phyloP scores from a whole-genome alignment of 1,140 invertebrate species.

The Pogonus chalceus region DNA sequence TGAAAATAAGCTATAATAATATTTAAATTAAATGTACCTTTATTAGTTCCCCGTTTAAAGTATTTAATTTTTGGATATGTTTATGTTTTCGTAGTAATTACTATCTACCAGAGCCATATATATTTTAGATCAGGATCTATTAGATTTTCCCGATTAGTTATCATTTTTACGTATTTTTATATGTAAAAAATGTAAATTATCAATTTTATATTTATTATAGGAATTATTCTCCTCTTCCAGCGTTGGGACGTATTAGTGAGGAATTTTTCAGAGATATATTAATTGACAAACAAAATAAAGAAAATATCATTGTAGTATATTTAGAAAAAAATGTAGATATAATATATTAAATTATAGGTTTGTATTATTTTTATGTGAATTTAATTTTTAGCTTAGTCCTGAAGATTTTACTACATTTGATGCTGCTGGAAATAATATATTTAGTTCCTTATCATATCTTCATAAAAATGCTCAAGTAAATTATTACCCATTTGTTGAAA shows the following conservation, averaged over 20 bases:
- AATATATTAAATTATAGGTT: neutral
- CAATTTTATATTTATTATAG: neutral
- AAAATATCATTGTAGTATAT: slow-evolving; percentile 27
- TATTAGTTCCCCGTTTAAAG: neutral
- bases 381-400: slow-evolving; percentile 28
- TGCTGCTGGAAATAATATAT: slow-evolving; percentile 20
- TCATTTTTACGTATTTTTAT: too few species aligned
- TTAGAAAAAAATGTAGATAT: slow-evolving; percentile 29
- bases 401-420: slow-evolving; percentile 32
- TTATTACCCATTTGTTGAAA: slow-evolving; percentile 30
- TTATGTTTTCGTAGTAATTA: neutral
- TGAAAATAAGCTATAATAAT: neutral
- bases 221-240: neutral
- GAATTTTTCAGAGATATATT: slow-evolving; percentile 30
- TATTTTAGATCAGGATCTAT: too few species aligned
- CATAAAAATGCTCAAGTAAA: slow-evolving; percentile 20
- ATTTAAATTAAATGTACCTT: neutral
- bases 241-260: slow-evolving; percentile 17
- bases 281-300: slow-evolving; percentile 21
- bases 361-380: slow-evolving; percentile 6
- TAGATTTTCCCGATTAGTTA: too few species aligned
- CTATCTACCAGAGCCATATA: slow-evolving; percentile 18
- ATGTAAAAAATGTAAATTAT: too few species aligned
- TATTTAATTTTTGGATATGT: neutral
- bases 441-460: slow-evolving; percentile 20